These are phyloP conservation scores for Drosophila subpulchrella DNA, from an alignment of 1,140 invertebrate species.

Conservation along the genomic window DNA sequence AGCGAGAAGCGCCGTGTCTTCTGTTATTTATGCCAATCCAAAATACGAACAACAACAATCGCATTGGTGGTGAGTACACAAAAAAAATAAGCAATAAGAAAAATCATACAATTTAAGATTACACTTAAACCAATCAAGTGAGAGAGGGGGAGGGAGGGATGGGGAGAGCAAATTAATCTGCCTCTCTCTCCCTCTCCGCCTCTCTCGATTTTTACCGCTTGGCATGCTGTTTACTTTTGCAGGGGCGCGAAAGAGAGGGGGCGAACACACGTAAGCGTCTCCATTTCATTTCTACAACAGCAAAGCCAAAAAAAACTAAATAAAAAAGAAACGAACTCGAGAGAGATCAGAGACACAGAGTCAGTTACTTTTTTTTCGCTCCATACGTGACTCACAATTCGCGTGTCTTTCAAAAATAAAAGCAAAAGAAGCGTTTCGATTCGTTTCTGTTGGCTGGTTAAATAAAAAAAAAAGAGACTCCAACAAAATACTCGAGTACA, in stretches of 20 bases:
- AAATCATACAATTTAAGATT: constrained; percentile 40
- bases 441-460: constrained; percentile 37
- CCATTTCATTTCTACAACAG: constrained; percentile 41
- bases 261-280: constrained; percentile 48
- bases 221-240: constrained; percentile 35
- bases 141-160: neutral
- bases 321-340: constrained; percentile 21
- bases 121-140: constrained; percentile 27
- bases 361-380: constrained; percentile 76
- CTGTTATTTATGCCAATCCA: constrained; percentile 86
- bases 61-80: constrained; percentile 85
- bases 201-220: constrained; percentile 32
- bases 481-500: constrained; percentile 46
- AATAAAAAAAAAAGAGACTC: constrained; percentile 22
- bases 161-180: constrained; percentile 12
- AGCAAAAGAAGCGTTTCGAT: constrained; percentile 73
- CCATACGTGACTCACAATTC: constrained; percentile 81
- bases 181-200: neutral
- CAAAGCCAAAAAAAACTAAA: constrained; percentile 10
- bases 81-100: constrained; percentile 15
- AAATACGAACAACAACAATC: constrained; percentile 75
- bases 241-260: constrained; percentile 27
- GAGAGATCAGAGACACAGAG: constrained; percentile 46
- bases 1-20: constrained; percentile 87
- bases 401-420: constrained; percentile 80